Evolutionary conservation across 64 coral and sea anemone species (phyloP).

Genomic region (Hydrozoanthus tunicans): DNA sequence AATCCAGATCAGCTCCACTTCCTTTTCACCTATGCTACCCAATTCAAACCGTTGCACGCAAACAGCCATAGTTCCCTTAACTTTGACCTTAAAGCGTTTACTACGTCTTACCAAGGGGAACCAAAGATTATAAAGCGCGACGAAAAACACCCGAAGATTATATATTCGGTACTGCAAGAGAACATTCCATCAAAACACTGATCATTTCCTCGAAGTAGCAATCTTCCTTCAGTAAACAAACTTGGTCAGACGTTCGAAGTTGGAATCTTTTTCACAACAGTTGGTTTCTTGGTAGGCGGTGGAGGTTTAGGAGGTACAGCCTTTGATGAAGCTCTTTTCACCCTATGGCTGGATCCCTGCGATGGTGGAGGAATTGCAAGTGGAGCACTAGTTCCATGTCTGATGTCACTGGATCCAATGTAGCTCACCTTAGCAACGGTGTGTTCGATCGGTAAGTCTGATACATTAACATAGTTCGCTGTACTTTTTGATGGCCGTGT

Average conservation of each 20-base stretch:
- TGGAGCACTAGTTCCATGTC: conserved; percentile 2
- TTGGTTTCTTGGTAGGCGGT: conserved; percentile 38
- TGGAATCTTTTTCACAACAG: conserved; percentile 14
- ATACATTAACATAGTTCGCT: conserved; percentile 46
- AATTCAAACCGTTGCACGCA: no score
- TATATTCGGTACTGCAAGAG: not conserved
- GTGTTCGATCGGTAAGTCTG: conserved; percentile 21
- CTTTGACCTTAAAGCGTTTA: no score
- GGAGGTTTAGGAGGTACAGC: conserved; percentile 31
- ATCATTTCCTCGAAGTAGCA: conserved; percentile 44
- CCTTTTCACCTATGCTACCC: no score
- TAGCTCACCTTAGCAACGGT: conserved; percentile 44
- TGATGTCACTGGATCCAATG: conserved; percentile 32
- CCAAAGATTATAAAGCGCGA: no score
- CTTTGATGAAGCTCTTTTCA: conserved; percentile 13
- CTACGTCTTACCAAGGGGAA: no score
- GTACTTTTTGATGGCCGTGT: not conserved
- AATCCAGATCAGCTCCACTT: no score
- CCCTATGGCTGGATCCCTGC: conserved; percentile 15
- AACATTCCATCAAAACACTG: not conserved
- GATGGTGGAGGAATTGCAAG: conserved; percentile 31
- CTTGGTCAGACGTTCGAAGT: conserved; percentile 49
- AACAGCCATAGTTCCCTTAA: no score
- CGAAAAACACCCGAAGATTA: not conserved
- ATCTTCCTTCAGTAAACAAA: conserved; percentile 10